Conservation (phyloP, 2,797 vertebrate genomes). For the Arctocebus calabarensis region DNA sequence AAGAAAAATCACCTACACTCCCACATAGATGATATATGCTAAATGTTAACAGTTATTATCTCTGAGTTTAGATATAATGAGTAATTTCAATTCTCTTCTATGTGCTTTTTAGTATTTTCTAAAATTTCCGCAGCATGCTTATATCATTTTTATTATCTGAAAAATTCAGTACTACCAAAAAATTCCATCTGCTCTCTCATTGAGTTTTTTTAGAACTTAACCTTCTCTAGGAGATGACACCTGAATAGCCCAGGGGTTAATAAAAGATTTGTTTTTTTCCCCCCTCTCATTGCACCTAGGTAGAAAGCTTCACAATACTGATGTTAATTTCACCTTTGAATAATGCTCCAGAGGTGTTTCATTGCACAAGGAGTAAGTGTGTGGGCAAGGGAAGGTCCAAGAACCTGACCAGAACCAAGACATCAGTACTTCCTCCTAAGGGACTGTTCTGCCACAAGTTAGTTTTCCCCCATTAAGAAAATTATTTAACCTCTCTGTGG, state of each 20-base stretch:
- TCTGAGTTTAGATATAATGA: neutral
- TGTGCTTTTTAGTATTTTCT: conserved; percentile 35
- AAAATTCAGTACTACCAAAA: neutral
- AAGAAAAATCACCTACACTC: neutral
- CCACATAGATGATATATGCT: neutral
- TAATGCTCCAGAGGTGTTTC: neutral
- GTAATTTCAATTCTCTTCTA: conserved; percentile 32
- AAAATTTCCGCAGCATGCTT: neutral
- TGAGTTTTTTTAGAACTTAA: conserved; percentile 1
- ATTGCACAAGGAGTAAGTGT: neutral
- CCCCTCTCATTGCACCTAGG: neutral
- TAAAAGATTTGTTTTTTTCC: neutral
- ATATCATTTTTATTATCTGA: conserved; percentile 22
- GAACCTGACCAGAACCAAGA: neutral
- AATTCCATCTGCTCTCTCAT: neutral
- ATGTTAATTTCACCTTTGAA: neutral
- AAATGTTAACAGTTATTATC: conserved; percentile 15
- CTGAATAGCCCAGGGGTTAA: neutral
- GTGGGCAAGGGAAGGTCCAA: neutral
- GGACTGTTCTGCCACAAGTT: neutral
- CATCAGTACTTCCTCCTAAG: neutral
- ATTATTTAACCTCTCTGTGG: neutral
- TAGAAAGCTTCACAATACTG: neutral
- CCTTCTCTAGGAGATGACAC: conserved; percentile 7
- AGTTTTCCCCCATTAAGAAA: neutral